phyloP scores from a whole-genome alignment of 2,888 invertebrate species.

The Xestobium rufovillosum region DNA sequence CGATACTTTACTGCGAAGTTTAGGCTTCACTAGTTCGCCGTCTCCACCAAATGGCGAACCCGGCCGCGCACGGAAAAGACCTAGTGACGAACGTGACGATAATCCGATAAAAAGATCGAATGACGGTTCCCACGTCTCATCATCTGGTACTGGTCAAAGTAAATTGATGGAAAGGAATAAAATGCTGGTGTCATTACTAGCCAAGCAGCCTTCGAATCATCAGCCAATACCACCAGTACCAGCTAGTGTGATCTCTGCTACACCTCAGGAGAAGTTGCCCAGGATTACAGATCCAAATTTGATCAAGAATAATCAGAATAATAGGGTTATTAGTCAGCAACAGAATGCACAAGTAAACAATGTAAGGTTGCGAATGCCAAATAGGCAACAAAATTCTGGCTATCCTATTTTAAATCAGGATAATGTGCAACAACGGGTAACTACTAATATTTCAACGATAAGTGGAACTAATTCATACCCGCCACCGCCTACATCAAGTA shows the following conservation, averaged over 20 bases:
- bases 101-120: conserved; percentile 41
- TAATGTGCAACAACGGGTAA: conserved; percentile 42
- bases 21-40: conserved; percentile 52
- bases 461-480: conserved; percentile 22
- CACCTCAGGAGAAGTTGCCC: conserved; percentile 63
- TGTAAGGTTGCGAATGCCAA: conserved; percentile 29
- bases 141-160: conserved; percentile 47
- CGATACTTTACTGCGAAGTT: conserved; percentile 47
- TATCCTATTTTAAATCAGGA: conserved; percentile 1
- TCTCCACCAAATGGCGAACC: conserved; percentile 47
- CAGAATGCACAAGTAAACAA: conserved; percentile 12
- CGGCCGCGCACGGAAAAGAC: conserved; percentile 51
- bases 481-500: conserved; percentile 33
- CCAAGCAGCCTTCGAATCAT: conserved; percentile 58
- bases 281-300: conserved; percentile 33
- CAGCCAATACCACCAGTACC: conserved; percentile 60
- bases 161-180: conserved; percentile 75
- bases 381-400: conserved; percentile 28
- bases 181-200: conserved; percentile 76
- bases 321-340: conserved; percentile 11
- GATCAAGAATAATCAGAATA: conserved; percentile 28
- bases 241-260: conserved; percentile 56
- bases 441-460: conserved; percentile 26
- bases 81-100: conserved; percentile 56
- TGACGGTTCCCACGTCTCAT: conserved; percentile 41